Base-by-base conservation (phyloP, 1,140 invertebrate genomes). In the Procambarus virginalis region DNA sequence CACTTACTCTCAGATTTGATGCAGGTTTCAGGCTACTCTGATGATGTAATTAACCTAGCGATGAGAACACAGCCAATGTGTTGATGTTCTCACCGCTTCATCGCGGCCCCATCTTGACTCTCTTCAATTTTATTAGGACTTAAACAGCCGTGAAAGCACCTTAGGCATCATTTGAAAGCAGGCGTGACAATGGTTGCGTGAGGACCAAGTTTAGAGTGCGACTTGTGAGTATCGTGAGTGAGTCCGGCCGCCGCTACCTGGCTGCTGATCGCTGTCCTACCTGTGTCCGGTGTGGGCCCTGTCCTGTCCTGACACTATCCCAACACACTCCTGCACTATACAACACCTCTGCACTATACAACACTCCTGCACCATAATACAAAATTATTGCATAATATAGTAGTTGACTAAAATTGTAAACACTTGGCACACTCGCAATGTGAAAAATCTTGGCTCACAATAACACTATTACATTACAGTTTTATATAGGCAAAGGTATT, bases 161-260 rank as follows among this genome's bases (percentile, higher is more conserved):
- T 88, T 91, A 91, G 90, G 90, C 85, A 91, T 91, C 85, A 87
- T 91, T 91, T 91, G 90, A 91, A 87, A 91, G 90, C 90, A 87
- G 90, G 90, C 90, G 90, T 91, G 90, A 91, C 90, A 91, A 91
- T 91, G 90, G 90, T 91, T 91, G 90, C 90, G 90, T 91, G 90
- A 91, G 90, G 90, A 91, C 90, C 90, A 86, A 91, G 90, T 91
- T 90, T 86, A 91, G 90, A 91, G 90, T 91, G 90, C 84, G 80
- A 91, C 89, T 90, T 90, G 89, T 90, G 89, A 90, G 89, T 90
- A 90, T 90, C 89, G 89, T 90, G 89, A 85, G 89, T 86, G 89
- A 90, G 89, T 86, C 84, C 89, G 83, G 82, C 89, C 84, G 87
- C 87, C 87, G 75, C 87, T 89, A 83, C 87, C 87, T 83, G 87